Evolutionary conservation across 2,888 invertebrate species (phyloP), one percentile per base, ranked within the genome.

Genomic region (Aporophyla nigra): DNA sequence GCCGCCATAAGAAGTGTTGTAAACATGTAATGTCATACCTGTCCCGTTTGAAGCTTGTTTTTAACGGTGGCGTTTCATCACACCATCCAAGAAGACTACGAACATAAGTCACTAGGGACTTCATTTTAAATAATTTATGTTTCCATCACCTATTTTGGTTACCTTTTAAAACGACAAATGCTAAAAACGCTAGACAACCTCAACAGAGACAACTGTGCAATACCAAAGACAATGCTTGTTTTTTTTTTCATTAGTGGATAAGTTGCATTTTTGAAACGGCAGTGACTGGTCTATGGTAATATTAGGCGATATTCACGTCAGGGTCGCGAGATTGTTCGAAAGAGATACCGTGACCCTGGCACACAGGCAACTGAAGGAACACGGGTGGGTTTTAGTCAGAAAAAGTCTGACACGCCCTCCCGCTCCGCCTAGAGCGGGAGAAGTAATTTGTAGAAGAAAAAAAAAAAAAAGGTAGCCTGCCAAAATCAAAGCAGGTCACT

Each of bases 1-100:
- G 92, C 97, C 97, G 97, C 97, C 97, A 96, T 96, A 96, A 94
- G 93, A 90, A 92, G 82, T 92, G 92, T 94, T 95, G 95, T 96
- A 96, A 95, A 96, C 96, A 96, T 93, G 93, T 92, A 93, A 92
- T 93, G 94, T 93, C 95, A 94, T 89, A 96, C 97, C 97, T 97
- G 95, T 96, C 94, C 92, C 97, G 93, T 93, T 97, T 97, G 92
- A 93, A 93, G 93, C 92, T 94, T 87, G 92, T 90, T 88, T 91
- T 92, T 78, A 86, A 86, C 80, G 90, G 80, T 74, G 91, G 90
- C 89, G 92, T 92, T 87, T 95, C 94, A 80, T 94, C 95, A 87
- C 87, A 87, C 92, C 93, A 94, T 87, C 95, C 94, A 62, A 97
- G 88, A 86, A 96, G 93, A 91, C 84, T 93, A 76, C 96, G 94